Conservation (phyloP, 2,888 invertebrate genomes). For the Gastrophysa polygoni region DNA sequence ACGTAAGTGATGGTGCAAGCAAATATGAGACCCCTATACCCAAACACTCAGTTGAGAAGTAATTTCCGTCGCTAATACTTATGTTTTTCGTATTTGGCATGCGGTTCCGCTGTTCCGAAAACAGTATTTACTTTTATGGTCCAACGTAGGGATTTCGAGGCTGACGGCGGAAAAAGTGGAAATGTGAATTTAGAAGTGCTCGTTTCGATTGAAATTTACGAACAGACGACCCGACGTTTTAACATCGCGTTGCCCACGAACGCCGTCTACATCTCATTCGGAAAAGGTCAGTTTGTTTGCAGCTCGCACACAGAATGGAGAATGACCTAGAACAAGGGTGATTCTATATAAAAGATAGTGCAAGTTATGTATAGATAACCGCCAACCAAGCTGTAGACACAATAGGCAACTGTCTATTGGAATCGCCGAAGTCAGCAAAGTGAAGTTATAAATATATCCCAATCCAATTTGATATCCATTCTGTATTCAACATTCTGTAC, state of each 20-base stretch:
- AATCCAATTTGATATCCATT: too few species aligned
- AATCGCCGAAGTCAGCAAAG: too few species aligned
- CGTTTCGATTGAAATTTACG: conserved; percentile 50
- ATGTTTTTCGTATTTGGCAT: background rate
- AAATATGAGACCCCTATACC: too few species aligned
- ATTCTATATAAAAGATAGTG: background rate
- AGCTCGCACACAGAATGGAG: conserved; percentile 43
- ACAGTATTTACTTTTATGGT: conserved; percentile 3
- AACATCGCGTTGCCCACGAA: conserved; percentile 42
- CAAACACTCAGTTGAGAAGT: too few species aligned
- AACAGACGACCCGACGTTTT: conserved; percentile 41
- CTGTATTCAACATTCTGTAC: too few species aligned
- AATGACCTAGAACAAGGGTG: conserved; percentile 20
- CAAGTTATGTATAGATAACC: too few species aligned
- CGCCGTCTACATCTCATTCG: conserved; percentile 47
- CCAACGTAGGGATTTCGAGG: conserved; percentile 7
- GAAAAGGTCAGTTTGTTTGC: conserved; percentile 51
- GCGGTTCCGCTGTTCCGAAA: conserved; percentile 9
- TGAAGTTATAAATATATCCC: too few species aligned
- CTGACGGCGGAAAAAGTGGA: conserved; percentile 16
- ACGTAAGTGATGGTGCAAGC: too few species aligned
- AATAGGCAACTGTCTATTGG: too few species aligned
- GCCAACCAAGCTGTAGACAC: too few species aligned
- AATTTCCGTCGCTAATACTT: background rate
- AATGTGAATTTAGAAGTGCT: conserved; percentile 30